Evolutionary conservation across 2,888 invertebrate genomes (phyloP), one percentile per base, ranked within the genome.

Genomic region (Cyrtodaria siliqua): DNA sequence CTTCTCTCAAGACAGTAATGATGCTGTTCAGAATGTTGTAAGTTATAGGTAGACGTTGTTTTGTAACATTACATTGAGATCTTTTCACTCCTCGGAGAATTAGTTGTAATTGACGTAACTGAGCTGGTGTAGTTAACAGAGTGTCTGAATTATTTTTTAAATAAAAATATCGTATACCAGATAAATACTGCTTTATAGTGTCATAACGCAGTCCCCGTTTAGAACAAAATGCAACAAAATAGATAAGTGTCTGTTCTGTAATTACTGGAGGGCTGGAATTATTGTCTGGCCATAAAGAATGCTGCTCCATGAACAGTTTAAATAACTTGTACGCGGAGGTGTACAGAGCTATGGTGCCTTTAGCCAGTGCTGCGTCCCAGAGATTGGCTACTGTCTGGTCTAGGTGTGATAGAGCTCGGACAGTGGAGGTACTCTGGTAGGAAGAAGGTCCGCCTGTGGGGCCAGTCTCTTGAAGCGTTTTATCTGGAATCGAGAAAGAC

Each of bases 401-500:
- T 16, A 47, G 12, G 12, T 33, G 12, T 8, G 33, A 33, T 33
- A 33, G 33, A 33, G 33, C 12, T 33, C 33, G 4, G 33, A 33
- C 33, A 33, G 33, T 8, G 33, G 33, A 33, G 33, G 33, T 33
- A 12, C 12, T 12, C 12, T 33, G 33, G 12, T 33, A 8, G 4
- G 68, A 1, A n/a, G n/a, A 14, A 1, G 12, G 27, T 63, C 59
- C n/a, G 73, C 70, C 14, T 40, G 24, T 44, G 69, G 62, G 2
- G 53, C 66, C 42, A 74, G 53, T 18, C 29, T 8, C 8, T 69
- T 38, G 59, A 67, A 72, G 12, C 53, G 44, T 8, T 47, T 18
- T 59, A 75, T 52, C 72, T 71, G 71, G 8, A 53, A 67, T 55
- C 70, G 74, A 74, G 73, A 78, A n/a, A n/a, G n/a, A n/a, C n/a